Conservation (phyloP, 2,113 vertebrate species). For the Oophaga pumilio region DNA sequence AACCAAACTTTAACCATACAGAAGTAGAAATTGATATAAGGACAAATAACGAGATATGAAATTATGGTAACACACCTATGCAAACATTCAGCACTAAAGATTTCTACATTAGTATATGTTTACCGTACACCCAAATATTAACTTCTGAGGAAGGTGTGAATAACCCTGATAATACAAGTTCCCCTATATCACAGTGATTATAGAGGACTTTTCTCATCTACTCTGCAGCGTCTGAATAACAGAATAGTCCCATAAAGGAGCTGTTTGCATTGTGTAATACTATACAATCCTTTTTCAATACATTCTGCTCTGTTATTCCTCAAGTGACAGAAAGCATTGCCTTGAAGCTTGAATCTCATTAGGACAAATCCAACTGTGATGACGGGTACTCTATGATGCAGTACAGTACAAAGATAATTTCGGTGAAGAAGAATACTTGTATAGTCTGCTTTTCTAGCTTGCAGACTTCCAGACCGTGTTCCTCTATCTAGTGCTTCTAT, state of each 20-base stretch:
- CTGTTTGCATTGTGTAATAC: not conserved
- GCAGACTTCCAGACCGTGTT: not conserved
- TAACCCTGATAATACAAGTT: not conserved
- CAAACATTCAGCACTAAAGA: too few relatives aligned
- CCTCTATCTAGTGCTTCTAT: not conserved
- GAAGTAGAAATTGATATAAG: too few relatives aligned
- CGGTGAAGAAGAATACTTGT: not conserved
- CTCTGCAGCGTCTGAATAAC: not conserved
- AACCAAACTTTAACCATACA: too few relatives aligned
- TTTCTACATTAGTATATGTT: not conserved
- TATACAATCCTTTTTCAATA: not conserved
- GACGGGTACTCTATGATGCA: slow-evolving; percentile 2
- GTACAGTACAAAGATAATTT: not conserved
- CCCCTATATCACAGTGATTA: not conserved
- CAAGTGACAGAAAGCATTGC: slow-evolving; percentile 4
- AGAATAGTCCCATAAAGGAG: not conserved
- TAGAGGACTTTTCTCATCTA: not conserved
- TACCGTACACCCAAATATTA: not conserved
- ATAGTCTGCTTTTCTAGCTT: not conserved
- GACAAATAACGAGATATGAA: too few relatives aligned
- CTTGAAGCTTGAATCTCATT: slow-evolving; percentile 32
- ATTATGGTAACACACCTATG: too few relatives aligned
- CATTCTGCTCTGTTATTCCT: not conserved
- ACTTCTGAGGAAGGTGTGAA: not conserved
- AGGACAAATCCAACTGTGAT: slow-evolving; percentile 26